Conservation (phyloP, 2,888 invertebrate genomes). For the Synergus japonicus region DNA sequence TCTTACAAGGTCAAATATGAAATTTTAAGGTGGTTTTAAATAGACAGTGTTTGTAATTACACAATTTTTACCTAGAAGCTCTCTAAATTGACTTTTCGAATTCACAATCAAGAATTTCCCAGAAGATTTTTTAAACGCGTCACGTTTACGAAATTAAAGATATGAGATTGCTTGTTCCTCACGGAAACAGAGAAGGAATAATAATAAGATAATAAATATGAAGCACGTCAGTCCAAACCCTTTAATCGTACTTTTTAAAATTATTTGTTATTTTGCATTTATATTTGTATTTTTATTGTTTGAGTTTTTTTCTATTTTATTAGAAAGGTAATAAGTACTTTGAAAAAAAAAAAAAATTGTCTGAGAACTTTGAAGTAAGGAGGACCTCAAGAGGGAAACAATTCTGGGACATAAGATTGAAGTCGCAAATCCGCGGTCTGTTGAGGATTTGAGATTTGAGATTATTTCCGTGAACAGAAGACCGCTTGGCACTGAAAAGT, state of each 20-base stretch:
- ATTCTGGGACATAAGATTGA: background rate
- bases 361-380: background rate
- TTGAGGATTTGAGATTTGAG: slow-evolving; percentile 25
- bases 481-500: slow-evolving; percentile 43
- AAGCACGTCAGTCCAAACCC: background rate
- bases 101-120: background rate
- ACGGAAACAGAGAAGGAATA: background rate
- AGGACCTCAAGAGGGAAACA: background rate
- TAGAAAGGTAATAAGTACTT: background rate
- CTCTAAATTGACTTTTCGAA: background rate
- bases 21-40: too few relatives aligned
- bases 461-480: slow-evolving; percentile 35
- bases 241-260: background rate
- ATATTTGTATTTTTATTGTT: too few relatives aligned
- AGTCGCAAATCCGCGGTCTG: slow-evolving; percentile 27
- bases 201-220: background rate
- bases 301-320: background rate
- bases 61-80: too few relatives aligned
- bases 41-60: too few relatives aligned
- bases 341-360: background rate
- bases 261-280: background rate
- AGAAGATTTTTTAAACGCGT: background rate
- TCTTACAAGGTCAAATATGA: background rate
- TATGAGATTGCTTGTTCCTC: background rate
- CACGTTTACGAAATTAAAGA: background rate